Evolutionary conservation across 23 tunicate species (phyloP).

Genomic region (Diplosoma virens): DNA sequence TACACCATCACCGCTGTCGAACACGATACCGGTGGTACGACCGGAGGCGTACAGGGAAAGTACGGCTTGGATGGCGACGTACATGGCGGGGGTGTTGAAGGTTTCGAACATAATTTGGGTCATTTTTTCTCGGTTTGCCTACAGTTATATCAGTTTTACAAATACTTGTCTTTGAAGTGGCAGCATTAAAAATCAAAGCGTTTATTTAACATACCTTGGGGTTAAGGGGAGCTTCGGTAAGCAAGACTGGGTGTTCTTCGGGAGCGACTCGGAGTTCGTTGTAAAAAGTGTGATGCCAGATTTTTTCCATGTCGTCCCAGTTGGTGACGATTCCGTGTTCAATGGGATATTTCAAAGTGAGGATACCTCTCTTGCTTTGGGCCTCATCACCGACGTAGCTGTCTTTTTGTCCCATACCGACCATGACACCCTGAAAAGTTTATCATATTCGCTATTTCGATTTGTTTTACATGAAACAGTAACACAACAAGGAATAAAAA

Average conservation of each 20-base stretch:
- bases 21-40: constrained; percentile 83
- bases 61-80: constrained; percentile 99
- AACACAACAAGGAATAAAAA: too few relatives aligned
- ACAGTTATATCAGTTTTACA: too few relatives aligned
- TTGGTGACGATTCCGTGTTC: constrained; percentile 86
- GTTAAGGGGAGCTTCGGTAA: constrained; percentile 80
- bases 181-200: background rate
- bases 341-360: constrained; percentile 75
- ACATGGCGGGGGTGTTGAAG: constrained; percentile 99
- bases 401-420: constrained; percentile 88
- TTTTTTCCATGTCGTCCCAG: constrained; percentile 92
- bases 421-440: constrained; percentile 67
- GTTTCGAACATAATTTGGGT: constrained; percentile 99
- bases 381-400: constrained; percentile 88
- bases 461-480: too few relatives aligned
- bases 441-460: too few relatives aligned
- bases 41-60: constrained; percentile 90
- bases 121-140: constrained; percentile 99
- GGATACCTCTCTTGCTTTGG: constrained; percentile 78
- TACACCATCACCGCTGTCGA: constrained; percentile 82
- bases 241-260: constrained; percentile 75
- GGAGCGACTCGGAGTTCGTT: constrained; percentile 88
- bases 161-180: too few relatives aligned
- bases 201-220: constrained; percentile 37
- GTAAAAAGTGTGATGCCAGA: constrained; percentile 93